A percentile compares a stretch with the other conserved stretches of the same genome.
Evolutionary conservation across 2,797 vertebrate genomes (phyloP).

Genomic region (Catamblyrhynchus diadema): DNA sequence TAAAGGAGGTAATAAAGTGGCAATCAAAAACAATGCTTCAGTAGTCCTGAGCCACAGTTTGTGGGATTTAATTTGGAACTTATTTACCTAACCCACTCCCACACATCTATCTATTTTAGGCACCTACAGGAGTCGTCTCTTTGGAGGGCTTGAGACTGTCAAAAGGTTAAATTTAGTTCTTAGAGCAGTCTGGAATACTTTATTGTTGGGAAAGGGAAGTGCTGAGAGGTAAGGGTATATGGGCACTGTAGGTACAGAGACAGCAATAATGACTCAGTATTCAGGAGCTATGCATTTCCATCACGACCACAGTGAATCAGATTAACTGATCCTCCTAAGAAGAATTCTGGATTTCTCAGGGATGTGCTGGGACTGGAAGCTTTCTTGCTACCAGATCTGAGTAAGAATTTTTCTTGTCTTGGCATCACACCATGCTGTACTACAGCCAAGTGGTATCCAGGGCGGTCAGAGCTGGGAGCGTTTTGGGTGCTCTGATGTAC

Average conservation of each 20-base stretch:
- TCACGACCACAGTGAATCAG: neutral
- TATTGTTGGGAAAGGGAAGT: neutral
- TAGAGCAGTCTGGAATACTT: neutral
- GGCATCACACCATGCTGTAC: neutral
- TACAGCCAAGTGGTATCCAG: neutral
- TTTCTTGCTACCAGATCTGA: neutral
- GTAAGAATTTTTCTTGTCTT: neutral
- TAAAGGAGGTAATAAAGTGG: conserved; percentile 63
- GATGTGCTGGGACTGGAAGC: neutral
- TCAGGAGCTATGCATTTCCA: neutral
- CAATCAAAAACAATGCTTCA: conserved; percentile 58
- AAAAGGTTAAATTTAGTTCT: neutral
- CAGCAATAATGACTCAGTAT: neutral
- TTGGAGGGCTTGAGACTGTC: neutral
- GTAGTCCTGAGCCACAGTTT: conserved; percentile 30
- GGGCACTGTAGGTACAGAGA: neutral
- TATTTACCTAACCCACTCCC: conserved; percentile 48
- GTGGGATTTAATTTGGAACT: conserved; percentile 57
- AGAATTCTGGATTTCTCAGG: neutral
- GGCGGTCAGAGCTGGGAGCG: neutral
- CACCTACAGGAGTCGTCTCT: neutral
- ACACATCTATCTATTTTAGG: conserved; percentile 20
- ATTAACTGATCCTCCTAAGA: neutral
- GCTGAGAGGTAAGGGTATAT: neutral
- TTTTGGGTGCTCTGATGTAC: neutral